These are phyloP conservation scores for Dipodomys ordii DNA, from an alignment of 2,113 vertebrate species.

Conservation along the genomic window DNA sequence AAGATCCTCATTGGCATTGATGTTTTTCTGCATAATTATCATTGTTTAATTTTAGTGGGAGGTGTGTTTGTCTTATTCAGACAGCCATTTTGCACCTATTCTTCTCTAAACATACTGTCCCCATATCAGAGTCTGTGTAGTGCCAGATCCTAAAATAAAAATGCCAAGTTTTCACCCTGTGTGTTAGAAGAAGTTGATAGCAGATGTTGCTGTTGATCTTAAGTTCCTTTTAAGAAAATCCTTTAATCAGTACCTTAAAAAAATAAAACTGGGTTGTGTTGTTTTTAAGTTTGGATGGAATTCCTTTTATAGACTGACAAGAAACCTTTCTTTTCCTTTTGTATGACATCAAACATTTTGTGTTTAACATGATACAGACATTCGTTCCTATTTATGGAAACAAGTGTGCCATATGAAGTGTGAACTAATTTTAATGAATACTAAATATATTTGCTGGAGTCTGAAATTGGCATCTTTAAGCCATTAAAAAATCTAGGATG, in stretches of 20 bases:
- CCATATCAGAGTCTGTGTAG: conserved; percentile 83
- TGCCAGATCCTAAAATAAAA: conserved; percentile 86
- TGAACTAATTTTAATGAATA: conserved; percentile 80
- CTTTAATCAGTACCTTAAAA: conserved; percentile 69
- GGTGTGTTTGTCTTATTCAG: conserved; percentile 85
- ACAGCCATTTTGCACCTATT: conserved; percentile 87
- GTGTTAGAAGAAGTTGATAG: conserved; percentile 84
- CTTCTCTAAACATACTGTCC: conserved; percentile 86
- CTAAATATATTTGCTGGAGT: conserved; percentile 84
- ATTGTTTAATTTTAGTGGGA: conserved; percentile 86
- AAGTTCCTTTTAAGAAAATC: conserved; percentile 73
- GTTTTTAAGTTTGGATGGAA: conserved; percentile 53
- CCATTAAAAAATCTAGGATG: conserved; percentile 81
- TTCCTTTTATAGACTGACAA: conserved; percentile 65
- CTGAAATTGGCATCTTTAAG: conserved; percentile 82
- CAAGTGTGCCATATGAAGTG: conserved; percentile 74
- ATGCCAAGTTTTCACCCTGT: conserved; percentile 83
- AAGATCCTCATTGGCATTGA: conserved; percentile 78
- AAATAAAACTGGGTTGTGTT: conserved; percentile 60
- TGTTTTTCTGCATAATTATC: conserved; percentile 79
- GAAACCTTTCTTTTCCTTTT: conserved; percentile 58
- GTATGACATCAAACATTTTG: conserved; percentile 60
- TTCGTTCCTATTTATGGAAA: conserved; percentile 73
- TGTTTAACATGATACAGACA: conserved; percentile 62
- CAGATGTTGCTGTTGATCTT: conserved; percentile 86